phyloP scores from a whole-genome alignment of 1,140 invertebrate species.

The Lepeophtheirus salmonis region DNA sequence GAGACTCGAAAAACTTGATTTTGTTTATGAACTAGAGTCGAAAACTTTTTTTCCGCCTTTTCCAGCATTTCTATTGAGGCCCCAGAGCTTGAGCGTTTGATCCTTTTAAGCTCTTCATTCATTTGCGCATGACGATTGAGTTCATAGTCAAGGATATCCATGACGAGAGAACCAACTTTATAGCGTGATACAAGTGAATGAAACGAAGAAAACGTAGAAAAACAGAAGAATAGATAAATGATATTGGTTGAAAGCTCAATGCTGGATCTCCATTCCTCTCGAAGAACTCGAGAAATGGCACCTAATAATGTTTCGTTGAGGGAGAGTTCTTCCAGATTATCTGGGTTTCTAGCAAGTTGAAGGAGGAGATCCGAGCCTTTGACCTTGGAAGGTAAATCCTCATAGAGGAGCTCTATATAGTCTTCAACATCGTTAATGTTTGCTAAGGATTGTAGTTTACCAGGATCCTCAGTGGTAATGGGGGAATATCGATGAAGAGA shows the following conservation, averaged over 20 bases:
- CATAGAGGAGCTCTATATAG: slow-evolving; percentile 90
- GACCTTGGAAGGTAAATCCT: slow-evolving; percentile 79
- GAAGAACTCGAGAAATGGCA: slow-evolving; percentile 73
- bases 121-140: slow-evolving; percentile 76
- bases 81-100: slow-evolving; percentile 17
- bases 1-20: slow-evolving; percentile 29
- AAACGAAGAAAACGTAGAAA: slow-evolving; percentile 89
- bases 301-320: slow-evolving; percentile 88
- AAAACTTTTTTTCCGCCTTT: slow-evolving; percentile 75
- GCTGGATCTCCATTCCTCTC: slow-evolving; percentile 92
- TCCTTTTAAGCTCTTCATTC: slow-evolving; percentile 62
- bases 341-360: slow-evolving; percentile 67
- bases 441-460: slow-evolving; percentile 29
- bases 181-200: slow-evolving; percentile 75
- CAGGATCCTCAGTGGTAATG: not conserved
- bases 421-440: slow-evolving; percentile 54
- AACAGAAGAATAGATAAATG: slow-evolving; percentile 89
- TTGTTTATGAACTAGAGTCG: slow-evolving; percentile 33
- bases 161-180: slow-evolving; percentile 81
- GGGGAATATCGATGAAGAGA: slow-evolving; percentile 14
- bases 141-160: slow-evolving; percentile 90
- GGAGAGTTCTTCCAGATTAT: slow-evolving; percentile 79
- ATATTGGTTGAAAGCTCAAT: slow-evolving; percentile 91
- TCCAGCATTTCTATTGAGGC: slow-evolving; percentile 29
- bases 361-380: slow-evolving; percentile 76